These are phyloP conservation scores for Limosa lapponica DNA, from an alignment of 2,797 vertebrate genomes.

Conservation along the genomic window DNA sequence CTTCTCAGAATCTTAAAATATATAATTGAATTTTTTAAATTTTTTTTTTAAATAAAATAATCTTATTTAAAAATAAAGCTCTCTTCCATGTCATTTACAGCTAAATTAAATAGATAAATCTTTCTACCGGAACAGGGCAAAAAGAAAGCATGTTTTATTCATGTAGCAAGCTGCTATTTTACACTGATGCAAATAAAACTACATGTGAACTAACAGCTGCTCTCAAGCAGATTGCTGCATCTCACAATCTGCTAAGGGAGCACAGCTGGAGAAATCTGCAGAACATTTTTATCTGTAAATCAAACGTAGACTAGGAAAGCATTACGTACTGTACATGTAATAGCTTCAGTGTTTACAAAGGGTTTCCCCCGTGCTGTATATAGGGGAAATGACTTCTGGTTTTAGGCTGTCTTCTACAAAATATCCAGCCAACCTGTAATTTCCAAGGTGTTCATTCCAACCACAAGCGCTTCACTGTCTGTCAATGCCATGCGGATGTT, in stretches of 20 bases:
- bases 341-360: not conserved
- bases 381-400: not conserved
- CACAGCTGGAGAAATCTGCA: conserved; percentile 74
- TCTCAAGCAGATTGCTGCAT: conserved; percentile 62
- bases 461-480: not conserved
- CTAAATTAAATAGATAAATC: conserved; percentile 28
- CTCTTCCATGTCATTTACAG: not conserved
- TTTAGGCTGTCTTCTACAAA: not conserved
- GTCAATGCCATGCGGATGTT: not conserved
- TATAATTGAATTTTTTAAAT: not conserved
- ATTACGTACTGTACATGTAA: conserved; percentile 25
- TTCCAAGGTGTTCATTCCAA: not conserved
- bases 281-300: conserved; percentile 69
- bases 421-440: not conserved
- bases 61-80: conserved; percentile 15
- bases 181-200: conserved; percentile 71
- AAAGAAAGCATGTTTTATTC: conserved; percentile 73
- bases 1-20: conserved; percentile 23
- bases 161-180: conserved; percentile 69
- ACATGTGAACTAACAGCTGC: conserved; percentile 73
- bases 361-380: not conserved
- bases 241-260: conserved; percentile 37
- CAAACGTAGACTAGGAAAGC: conserved; percentile 60
- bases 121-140: conserved; percentile 10
- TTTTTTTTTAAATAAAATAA: not conserved